These are phyloP conservation scores for Prunella strophiata DNA, from an alignment of 2,797 vertebrate species.

Conservation along the genomic window DNA sequence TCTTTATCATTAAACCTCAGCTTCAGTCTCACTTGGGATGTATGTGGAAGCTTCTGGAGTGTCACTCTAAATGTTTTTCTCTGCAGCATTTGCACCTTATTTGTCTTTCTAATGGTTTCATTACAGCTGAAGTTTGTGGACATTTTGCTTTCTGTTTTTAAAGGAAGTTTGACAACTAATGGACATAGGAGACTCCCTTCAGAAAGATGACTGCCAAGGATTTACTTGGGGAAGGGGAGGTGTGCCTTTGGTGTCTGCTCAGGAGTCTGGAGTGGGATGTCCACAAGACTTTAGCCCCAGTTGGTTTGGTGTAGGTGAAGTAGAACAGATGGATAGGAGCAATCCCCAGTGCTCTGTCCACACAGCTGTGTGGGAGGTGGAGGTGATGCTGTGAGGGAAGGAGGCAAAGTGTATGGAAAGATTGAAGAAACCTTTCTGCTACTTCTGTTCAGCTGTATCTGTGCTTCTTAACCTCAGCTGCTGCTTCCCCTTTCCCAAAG, in stretches of 20 bases:
- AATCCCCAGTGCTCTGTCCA: background rate
- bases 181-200: background rate
- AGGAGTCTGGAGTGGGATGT: background rate
- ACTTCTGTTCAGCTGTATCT: background rate
- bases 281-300: background rate
- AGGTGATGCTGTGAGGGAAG: background rate
- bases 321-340: background rate
- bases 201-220: background rate
- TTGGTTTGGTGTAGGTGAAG: background rate
- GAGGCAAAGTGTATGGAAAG: background rate
- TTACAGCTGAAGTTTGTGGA: background rate
- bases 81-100: background rate
- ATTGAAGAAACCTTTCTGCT: background rate
- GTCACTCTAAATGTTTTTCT: background rate
- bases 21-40: background rate
- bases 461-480: background rate
- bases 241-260: background rate
- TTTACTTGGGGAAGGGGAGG: background rate
- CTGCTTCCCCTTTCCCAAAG: background rate
- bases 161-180: background rate
- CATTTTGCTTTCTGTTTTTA: background rate
- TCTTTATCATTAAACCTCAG: background rate
- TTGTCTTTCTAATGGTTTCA: background rate
- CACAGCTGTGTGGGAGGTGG: background rate
- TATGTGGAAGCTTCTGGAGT: background rate